Conservation (phyloP, 2,888 invertebrate genomes). For the Plagiodera versicolora region DNA sequence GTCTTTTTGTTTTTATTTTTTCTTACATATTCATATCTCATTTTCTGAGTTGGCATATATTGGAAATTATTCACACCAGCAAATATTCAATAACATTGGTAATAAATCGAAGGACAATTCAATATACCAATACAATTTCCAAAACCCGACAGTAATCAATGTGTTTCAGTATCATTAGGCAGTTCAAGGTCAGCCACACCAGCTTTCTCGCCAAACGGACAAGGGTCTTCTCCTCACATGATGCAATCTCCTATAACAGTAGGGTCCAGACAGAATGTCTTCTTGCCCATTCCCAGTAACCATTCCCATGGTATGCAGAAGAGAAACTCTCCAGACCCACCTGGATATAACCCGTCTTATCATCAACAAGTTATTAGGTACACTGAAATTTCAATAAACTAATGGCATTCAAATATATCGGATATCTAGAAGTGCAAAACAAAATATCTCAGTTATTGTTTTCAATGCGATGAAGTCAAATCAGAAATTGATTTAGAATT, state of each 20-base stretch:
- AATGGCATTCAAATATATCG: too few relatives aligned
- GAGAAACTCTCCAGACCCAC: constrained; percentile 55
- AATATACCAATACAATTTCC: background rate
- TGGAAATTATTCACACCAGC: too few relatives aligned
- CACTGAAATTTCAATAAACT: too few relatives aligned
- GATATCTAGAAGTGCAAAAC: too few relatives aligned
- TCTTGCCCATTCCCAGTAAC: constrained; percentile 81
- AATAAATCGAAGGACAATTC: background rate
- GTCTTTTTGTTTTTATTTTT: too few relatives aligned
- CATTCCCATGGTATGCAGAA: constrained; percentile 56
- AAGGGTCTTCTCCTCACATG: constrained; percentile 68
- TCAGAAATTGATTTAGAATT: too few relatives aligned
- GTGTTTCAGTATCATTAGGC: constrained; percentile 78
- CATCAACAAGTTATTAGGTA: constrained; percentile 54
- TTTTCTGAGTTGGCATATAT: too few relatives aligned
- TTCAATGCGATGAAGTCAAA: too few relatives aligned
- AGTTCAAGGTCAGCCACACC: constrained; percentile 93
- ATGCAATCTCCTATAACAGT: constrained; percentile 70
- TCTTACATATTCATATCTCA: too few relatives aligned
- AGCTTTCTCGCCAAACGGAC: constrained; percentile 78
- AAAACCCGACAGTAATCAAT: constrained; percentile 7
- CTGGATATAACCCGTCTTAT: constrained; percentile 48
- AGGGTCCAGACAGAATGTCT: constrained; percentile 81
- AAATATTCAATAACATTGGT: background rate
- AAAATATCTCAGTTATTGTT: too few relatives aligned